These are phyloP conservation scores for Xestia rhomboidea DNA, from an alignment of 2,888 invertebrate genomes.

Conservation along the genomic window DNA sequence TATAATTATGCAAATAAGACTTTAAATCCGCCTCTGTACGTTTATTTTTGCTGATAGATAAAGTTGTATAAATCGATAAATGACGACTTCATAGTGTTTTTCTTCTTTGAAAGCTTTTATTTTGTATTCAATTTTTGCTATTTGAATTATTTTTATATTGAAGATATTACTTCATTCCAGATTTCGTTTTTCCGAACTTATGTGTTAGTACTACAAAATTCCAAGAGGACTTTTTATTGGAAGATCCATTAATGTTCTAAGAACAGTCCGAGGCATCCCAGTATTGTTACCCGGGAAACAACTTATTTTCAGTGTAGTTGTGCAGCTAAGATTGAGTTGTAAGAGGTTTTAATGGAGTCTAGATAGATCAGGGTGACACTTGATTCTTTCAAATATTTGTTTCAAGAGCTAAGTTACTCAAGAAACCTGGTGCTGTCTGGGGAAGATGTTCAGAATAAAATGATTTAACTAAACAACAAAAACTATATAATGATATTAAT, in stretches of 20 bases:
- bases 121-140: neutral
- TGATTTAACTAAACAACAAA: too few relatives aligned
- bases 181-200: neutral
- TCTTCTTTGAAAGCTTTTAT: neutral
- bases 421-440: neutral
- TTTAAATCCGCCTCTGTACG: too few relatives aligned
- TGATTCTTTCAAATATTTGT: slow-evolving; percentile 22
- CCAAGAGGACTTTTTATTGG: neutral
- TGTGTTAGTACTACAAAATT: neutral
- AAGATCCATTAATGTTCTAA: slow-evolving; percentile 1
- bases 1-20: too few relatives aligned
- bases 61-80: too few relatives aligned
- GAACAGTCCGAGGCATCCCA: neutral
- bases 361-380: slow-evolving; percentile 18
- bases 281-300: slow-evolving; percentile 7
- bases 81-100: neutral
- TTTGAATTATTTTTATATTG: neutral
- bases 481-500: too few relatives aligned
- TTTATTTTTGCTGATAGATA: too few relatives aligned
- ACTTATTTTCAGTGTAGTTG: slow-evolving; percentile 13
- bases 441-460: neutral
- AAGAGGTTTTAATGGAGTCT: slow-evolving; percentile 19
- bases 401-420: slow-evolving; percentile 4
- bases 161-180: neutral
- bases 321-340: slow-evolving; percentile 30